Percentiles rank a stretch among this genome's conserved stretches.
Evolutionary conservation across 2,113 vertebrate genomes (phyloP).

Genomic region (Entomyzon cyanotis): DNA sequence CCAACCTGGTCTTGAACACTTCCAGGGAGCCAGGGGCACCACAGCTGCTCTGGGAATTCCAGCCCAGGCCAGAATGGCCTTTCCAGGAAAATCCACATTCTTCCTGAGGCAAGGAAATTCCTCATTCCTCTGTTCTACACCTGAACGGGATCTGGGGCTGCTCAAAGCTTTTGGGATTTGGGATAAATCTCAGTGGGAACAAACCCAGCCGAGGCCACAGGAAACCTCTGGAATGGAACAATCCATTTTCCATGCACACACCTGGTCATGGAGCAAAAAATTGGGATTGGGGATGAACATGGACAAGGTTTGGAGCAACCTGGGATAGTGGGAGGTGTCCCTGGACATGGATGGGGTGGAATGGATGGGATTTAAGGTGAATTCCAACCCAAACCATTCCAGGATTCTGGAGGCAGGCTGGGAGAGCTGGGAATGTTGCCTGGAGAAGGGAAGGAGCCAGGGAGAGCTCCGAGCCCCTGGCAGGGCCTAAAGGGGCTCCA

Average conservation of each 20-base stretch:
- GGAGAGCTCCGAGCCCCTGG: neutral
- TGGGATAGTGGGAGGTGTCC: neutral
- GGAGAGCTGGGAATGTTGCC: neutral
- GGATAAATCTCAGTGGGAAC: no score
- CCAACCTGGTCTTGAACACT: neutral
- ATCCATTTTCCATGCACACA: neutral
- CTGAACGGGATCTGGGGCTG: fast-evolving
- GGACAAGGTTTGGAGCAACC: neutral
- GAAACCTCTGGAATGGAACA: neutral
- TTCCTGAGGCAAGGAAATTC: neutral
- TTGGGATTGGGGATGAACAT: no score
- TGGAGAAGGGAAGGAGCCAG: neutral
- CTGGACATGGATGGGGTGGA: fast-evolving
- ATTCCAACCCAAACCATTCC: fast-evolving
- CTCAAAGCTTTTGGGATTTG: fast-evolving
- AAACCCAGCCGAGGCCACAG: fast-evolving
- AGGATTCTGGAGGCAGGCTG: neutral
- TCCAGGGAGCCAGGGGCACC: neutral
- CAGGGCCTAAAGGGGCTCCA: neutral
- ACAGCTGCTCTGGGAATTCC: neutral
- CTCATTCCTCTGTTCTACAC: neutral
- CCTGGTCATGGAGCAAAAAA: neutral
- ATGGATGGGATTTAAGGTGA: no score
- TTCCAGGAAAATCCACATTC: neutral
- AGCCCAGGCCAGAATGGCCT: neutral